These are phyloP conservation scores for Caerostris extrusa DNA, from an alignment of 1,140 invertebrate genomes.

Conservation along the genomic window DNA sequence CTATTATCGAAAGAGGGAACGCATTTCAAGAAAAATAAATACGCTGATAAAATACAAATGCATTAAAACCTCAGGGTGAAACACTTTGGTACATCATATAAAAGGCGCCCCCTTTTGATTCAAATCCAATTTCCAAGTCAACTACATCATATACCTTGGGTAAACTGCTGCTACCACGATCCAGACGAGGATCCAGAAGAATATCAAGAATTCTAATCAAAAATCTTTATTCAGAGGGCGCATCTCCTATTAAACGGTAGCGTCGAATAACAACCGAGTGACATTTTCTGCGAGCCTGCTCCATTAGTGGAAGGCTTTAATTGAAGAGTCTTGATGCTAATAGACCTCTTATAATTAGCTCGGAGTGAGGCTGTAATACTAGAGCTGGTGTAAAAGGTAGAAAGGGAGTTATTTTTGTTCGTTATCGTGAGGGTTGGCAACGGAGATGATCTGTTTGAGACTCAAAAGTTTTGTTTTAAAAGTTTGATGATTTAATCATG, in stretches of 20 bases:
- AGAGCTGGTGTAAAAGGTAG: not conserved
- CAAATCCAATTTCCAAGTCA: not conserved
- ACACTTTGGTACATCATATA: not conserved
- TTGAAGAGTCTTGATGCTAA: conserved; percentile 27
- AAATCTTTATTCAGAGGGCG: conserved; percentile 1
- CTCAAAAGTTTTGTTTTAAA: not conserved
- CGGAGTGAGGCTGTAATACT: not conserved
- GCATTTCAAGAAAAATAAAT: too few relatives aligned
- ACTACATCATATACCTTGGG: not conserved
- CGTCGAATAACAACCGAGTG: conserved; percentile 5
- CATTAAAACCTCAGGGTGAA: too few relatives aligned
- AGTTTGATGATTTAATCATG: not conserved
- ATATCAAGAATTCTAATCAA: conserved; percentile 40
- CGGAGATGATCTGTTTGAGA: too few relatives aligned
- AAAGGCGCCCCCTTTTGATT: not conserved
- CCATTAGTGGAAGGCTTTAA: conserved; percentile 26
- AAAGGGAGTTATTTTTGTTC: not conserved
- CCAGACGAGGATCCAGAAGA: not conserved
- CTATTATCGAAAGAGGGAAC: too few relatives aligned
- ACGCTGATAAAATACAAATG: too few relatives aligned
- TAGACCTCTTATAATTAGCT: conserved; percentile 28
- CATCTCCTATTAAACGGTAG: conserved; percentile 15
- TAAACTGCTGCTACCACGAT: not conserved
- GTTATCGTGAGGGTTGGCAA: not conserved
- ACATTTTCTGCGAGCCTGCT: conserved; percentile 19